Percentiles rank a stretch among this genome's conserved stretches.
phyloP scores from a whole-genome alignment of 2,888 invertebrate species.

The Trachelus troglodyta region DNA sequence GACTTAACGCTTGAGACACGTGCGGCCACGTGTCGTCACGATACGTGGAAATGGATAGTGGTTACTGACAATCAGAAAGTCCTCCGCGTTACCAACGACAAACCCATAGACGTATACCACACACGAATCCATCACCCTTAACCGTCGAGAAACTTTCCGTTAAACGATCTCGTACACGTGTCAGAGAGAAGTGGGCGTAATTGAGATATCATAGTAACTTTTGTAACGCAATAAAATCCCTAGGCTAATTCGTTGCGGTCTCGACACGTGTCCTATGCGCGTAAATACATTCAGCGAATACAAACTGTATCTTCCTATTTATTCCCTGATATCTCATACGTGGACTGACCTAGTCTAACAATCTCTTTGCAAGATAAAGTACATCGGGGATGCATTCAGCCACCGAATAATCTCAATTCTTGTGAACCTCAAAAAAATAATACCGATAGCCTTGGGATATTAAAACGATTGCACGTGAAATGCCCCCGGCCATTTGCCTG shows the following conservation, averaged over 20 bases:
- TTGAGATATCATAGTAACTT: conserved; percentile 60
- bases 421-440: background rate
- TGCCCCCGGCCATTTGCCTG: conserved; percentile 43
- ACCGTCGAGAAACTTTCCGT: background rate
- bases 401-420: background rate
- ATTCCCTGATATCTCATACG: background rate
- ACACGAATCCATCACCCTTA: background rate
- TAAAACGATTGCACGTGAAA: conserved; percentile 53
- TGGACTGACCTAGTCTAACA: background rate
- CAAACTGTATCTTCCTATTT: background rate
- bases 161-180: background rate
- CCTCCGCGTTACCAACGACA: background rate
- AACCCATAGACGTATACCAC: background rate
- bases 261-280: background rate
- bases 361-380: background rate
- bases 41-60: conserved; percentile 23
- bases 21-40: conserved; percentile 36
- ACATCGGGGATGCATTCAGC: background rate
- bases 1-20: conserved; percentile 35
- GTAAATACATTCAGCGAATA: background rate
- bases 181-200: conserved; percentile 39
- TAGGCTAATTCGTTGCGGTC: conserved; percentile 20
- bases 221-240: conserved; percentile 31
- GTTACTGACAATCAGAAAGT: background rate
- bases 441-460: conserved; percentile 48